A percentile compares a stretch with the other conserved stretches of the same genome.
Evolutionary conservation across 2,113 vertebrate genomes (phyloP).

Genomic region (Choloepus hoffmanni): DNA sequence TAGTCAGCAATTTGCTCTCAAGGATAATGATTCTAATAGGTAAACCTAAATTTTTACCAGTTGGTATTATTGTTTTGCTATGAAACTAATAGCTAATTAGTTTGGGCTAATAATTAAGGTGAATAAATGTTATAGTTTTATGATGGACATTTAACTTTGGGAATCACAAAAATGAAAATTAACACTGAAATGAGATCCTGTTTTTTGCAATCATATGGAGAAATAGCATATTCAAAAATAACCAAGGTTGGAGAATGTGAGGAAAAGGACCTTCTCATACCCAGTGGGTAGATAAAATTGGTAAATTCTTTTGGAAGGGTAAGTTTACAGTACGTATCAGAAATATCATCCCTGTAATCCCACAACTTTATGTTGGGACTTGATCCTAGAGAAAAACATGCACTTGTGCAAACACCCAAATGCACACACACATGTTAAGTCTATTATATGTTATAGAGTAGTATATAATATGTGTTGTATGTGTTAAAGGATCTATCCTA

Average conservation of each 20-base stretch:
- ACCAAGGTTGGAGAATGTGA: too few species aligned
- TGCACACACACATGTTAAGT: neutral
- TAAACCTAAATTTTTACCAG: too few species aligned
- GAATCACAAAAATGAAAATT: neutral
- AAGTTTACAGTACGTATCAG: neutral
- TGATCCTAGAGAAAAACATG: neutral
- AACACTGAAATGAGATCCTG: neutral
- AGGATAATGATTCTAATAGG: too few species aligned
- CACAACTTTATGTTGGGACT: neutral
- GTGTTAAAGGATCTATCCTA: too few species aligned
- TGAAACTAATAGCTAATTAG: too few species aligned
- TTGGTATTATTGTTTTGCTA: too few species aligned
- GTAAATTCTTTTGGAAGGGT: neutral
- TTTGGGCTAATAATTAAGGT: neutral
- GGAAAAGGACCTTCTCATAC: too few species aligned
- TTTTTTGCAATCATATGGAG: neutral
- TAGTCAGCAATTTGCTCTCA: too few species aligned
- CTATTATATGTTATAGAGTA: neutral
- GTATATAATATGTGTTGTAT: too few species aligned
- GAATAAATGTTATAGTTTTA: neutral
- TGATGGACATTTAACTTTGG: neutral
- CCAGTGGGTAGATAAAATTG: too few species aligned
- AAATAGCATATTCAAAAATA: constrained; percentile 36
- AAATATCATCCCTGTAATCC: neutral
- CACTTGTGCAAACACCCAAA: neutral